Conservation (phyloP, 2,113 vertebrate genomes). For the Gallinago undulata region DNA sequence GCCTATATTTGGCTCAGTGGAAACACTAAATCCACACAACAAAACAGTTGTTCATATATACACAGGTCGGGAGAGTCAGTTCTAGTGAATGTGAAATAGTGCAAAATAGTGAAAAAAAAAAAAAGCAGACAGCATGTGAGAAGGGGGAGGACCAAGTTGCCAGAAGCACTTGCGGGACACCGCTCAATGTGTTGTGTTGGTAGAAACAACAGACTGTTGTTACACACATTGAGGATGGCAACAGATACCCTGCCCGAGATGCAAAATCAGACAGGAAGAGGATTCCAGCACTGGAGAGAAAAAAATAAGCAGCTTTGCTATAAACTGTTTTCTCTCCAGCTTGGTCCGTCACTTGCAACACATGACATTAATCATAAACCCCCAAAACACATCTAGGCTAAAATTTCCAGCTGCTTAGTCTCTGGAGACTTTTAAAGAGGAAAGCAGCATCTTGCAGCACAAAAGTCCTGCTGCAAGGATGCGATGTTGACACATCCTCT, state of each 20-base stretch:
- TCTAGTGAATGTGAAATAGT: background rate
- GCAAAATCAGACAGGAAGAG: background rate
- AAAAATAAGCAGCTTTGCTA: constrained; percentile 54
- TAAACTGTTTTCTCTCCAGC: constrained; percentile 5
- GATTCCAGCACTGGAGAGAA: background rate
- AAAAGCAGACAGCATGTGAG: background rate
- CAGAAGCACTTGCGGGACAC: background rate
- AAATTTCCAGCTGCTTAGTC: constrained; percentile 29
- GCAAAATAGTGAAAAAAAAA: background rate
- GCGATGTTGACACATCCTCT: background rate
- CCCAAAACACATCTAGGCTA: background rate
- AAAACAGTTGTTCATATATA: background rate
- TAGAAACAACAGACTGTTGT: background rate
- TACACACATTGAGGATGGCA: background rate
- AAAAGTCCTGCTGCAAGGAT: background rate
- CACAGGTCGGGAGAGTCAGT: background rate
- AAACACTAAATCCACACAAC: background rate
- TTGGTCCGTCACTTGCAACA: background rate
- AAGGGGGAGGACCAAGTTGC: background rate
- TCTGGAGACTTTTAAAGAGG: background rate
- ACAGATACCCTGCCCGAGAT: background rate
- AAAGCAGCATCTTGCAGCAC: background rate
- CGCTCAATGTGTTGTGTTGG: background rate
- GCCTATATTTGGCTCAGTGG: background rate
- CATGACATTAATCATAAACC: constrained; percentile 6